Percentiles rank a stretch among this genome's conserved stretches.
Evolutionary conservation across 2,888 invertebrate species (phyloP).

Genomic region (Agrenia bidenticulata): DNA sequence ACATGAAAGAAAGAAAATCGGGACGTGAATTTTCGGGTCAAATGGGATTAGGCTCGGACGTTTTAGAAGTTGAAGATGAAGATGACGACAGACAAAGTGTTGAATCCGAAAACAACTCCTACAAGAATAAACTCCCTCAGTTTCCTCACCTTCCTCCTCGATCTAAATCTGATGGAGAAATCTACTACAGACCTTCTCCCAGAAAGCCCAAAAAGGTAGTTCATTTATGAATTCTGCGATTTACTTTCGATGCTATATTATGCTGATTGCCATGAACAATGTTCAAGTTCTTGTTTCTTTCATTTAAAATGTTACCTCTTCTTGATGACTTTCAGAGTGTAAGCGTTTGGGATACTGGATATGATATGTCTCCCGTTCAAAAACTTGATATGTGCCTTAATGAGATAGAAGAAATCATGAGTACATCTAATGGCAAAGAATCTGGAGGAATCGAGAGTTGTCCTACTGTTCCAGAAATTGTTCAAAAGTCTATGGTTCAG

Average conservation of each 20-base stretch:
- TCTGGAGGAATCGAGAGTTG: too few relatives aligned
- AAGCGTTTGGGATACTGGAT: background rate
- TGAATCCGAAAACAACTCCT: too few relatives aligned
- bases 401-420: background rate
- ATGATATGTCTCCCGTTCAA: background rate
- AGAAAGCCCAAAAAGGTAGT: too few relatives aligned
- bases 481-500: background rate
- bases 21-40: too few relatives aligned
- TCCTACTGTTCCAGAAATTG: background rate
- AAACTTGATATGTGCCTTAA: background rate
- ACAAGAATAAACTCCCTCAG: too few relatives aligned
- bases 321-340: background rate
- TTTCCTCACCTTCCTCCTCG: background rate
- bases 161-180: slow-evolving; percentile 2
- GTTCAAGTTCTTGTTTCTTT: too few relatives aligned
- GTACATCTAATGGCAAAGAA: too few relatives aligned
- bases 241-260: too few relatives aligned
- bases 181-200: background rate
- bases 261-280: too few relatives aligned
- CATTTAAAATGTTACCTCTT: background rate
- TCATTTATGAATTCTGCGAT: too few relatives aligned
- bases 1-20: too few relatives aligned
- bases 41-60: too few relatives aligned
- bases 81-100: background rate
- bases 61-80: background rate